These are phyloP conservation scores for Rhopilema esculentum DNA, from an alignment of 30 jellyfish, hydroid and myxozoan genomes.

Conservation along the genomic window DNA sequence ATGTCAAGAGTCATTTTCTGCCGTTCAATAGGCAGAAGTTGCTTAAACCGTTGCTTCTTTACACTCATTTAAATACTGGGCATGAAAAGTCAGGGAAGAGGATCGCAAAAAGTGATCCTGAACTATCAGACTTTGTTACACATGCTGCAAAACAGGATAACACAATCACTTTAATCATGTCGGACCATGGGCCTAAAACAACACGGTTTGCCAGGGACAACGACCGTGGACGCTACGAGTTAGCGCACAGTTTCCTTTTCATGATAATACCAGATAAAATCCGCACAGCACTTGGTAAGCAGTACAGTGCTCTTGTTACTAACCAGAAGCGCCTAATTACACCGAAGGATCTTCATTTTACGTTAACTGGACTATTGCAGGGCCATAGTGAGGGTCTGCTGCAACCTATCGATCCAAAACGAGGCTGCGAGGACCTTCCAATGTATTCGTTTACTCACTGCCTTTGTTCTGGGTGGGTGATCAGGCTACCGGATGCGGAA, in stretches of 20 bases:
- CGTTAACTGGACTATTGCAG: conserved; percentile 62
- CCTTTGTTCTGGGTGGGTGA: conserved; percentile 79
- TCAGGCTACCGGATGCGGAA: conserved; percentile 70
- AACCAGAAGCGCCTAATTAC: conserved; percentile 84
- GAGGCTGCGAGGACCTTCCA: conserved; percentile 83
- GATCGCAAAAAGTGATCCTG: conserved; percentile 79
- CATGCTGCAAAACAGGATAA: conserved; percentile 46
- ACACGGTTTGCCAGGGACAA: conserved; percentile 77
- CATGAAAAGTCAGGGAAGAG: conserved; percentile 97
- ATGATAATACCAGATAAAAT: conserved; percentile 82
- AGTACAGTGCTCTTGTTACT: conserved; percentile 27
- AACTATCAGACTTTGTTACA: conserved; percentile 56
- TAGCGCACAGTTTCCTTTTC: conserved; percentile 87
- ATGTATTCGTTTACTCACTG: conserved; percentile 91
- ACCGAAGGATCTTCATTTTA: conserved; percentile 75
- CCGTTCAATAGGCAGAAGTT: conserved; percentile 7
- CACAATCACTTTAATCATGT: conserved; percentile 83
- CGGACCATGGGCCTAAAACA: conserved; percentile 99
- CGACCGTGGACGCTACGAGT: conserved; percentile 94
- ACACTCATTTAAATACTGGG: conserved; percentile 95
- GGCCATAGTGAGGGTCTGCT: conserved; percentile 78
- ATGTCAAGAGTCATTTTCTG: conserved; percentile 47
- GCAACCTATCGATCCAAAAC: conserved; percentile 47
- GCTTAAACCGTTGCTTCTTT: conserved; percentile 68
- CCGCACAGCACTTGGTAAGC: conserved; percentile 49